phyloP scores from a whole-genome alignment of 2,113 vertebrate species.

The Caretta caretta region DNA sequence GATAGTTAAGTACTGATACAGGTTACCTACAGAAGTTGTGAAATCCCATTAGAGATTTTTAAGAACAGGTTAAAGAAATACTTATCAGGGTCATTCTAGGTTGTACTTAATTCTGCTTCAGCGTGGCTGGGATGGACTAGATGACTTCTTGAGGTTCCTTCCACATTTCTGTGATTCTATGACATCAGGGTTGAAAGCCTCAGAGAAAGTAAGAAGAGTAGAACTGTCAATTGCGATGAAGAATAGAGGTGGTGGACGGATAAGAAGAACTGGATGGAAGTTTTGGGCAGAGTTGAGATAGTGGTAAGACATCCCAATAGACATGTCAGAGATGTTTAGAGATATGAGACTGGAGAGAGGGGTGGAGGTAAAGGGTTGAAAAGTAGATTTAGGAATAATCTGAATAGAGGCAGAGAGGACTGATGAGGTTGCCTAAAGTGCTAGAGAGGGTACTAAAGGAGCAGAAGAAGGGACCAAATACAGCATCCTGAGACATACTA shows the following conservation, averaged over 20 bases:
- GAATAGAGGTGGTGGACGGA: not conserved
- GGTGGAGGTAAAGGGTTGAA: not conserved
- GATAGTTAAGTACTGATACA: too few species aligned
- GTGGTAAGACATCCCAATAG: not conserved
- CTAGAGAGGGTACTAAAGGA: not conserved
- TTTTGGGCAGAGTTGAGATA: not conserved
- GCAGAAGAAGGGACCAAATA: not conserved
- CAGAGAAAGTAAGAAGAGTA: not conserved
- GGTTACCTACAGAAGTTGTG: too few species aligned
- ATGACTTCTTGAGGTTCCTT: not conserved
- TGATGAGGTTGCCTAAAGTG: not conserved
- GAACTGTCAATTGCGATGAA: not conserved
- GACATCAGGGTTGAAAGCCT: not conserved
- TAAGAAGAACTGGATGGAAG: not conserved
- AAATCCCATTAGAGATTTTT: too few species aligned
- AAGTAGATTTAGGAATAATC: not conserved
- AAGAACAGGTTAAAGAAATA: too few species aligned
- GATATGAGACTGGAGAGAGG: not conserved
- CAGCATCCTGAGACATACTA: not conserved
- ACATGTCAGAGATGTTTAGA: not conserved
- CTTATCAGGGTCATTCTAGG: too few species aligned
- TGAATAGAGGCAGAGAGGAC: not conserved
- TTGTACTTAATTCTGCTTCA: too few species aligned
- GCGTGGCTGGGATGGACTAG: too few species aligned
- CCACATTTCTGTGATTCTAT: not conserved